Percentiles rank a stretch among this genome's conserved stretches.
Evolutionary conservation across 2,113 vertebrate species (phyloP).

Genomic region (Xenotilapia caudafasciata): DNA sequence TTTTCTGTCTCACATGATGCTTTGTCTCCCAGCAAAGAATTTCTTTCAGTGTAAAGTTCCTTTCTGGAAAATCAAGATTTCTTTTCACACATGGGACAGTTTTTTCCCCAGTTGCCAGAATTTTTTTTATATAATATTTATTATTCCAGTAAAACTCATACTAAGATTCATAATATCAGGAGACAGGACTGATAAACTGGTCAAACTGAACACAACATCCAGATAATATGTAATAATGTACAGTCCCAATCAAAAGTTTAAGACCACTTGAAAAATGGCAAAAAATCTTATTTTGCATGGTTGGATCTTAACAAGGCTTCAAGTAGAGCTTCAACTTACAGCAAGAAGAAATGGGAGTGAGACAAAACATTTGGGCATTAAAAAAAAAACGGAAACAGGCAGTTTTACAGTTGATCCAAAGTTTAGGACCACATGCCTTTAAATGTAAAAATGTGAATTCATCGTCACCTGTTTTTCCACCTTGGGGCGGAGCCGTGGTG

Average conservation of each 20-base stretch:
- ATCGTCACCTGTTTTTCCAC: background rate
- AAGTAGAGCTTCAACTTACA: background rate
- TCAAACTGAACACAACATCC: rapidly evolving
- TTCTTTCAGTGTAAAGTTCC: background rate
- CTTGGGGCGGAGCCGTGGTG: background rate
- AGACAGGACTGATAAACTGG: background rate
- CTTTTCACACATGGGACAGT: rapidly evolving
- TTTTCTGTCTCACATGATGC: background rate
- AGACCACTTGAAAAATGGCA: rapidly evolving
- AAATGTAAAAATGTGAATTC: background rate
- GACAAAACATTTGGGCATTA: rapidly evolving
- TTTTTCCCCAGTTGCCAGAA: background rate
- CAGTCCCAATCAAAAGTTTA: background rate
- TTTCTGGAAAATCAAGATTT: background rate
- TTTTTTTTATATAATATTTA: background rate
- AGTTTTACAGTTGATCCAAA: rapidly evolving
- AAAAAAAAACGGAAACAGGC: rapidly evolving
- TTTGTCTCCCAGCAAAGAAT: background rate
- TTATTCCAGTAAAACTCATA: background rate
- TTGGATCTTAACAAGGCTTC: background rate
- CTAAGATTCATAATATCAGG: background rate
- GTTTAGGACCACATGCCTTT: rapidly evolving
- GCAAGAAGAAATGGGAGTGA: rapidly evolving
- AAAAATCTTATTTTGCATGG: rapidly evolving
- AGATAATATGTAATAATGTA: rapidly evolving